Evolutionary conservation across 2,113 vertebrate genomes (phyloP), one percentile per base, ranked within the genome.

Genomic region (Lepus europaeus): DNA sequence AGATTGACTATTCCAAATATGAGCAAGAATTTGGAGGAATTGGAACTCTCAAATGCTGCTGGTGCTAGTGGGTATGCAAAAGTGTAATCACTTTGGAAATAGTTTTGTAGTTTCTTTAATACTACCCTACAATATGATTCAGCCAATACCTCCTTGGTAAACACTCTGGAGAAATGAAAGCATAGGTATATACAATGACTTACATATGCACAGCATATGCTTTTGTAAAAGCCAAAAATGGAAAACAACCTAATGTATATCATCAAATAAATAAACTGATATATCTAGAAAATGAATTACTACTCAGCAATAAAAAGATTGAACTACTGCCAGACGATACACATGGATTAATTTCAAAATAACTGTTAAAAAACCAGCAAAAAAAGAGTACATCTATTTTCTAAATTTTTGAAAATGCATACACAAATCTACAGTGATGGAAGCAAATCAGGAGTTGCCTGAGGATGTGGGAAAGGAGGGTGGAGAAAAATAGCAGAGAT

Each of bases 161-260:
- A 36, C 23, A 29, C 25, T 25, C 45, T 91, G 80, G 20, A 95
- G 49, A 88, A 88, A 85, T 82, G 19, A 91, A 86, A 86, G 56
- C 22, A 17, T 84, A 70, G 64, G 2, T 53, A 23, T 49, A 51
- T 70, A 68, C 11, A 83, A 83, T 17, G 16, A 82, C 16, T 36
- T 31, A 1, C 29, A 69, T 12, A 69, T 14, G 61, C 56, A 64
- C 29, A 95, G 17, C 20, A 83, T 36, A 3, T 36, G 31, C 31
- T 88, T 83, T 83, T 95, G 13, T 69, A 82, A 76, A 8, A 83
- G 63, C 31, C 39, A 29, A 25, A 87, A 92, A 22, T 2, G 77
- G 25, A 20, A 88, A 91, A 76, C 53, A 87, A 33, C 23, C n/a
- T 82, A 91, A 87, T 17, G 20, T 53, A 33, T 9, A 39, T 85